A percentile compares a stretch with the other conserved stretches of the same genome.
These are phyloP conservation scores for Eurosta solidaginis DNA, from an alignment of 1,140 invertebrate species.

Conservation along the genomic window DNA sequence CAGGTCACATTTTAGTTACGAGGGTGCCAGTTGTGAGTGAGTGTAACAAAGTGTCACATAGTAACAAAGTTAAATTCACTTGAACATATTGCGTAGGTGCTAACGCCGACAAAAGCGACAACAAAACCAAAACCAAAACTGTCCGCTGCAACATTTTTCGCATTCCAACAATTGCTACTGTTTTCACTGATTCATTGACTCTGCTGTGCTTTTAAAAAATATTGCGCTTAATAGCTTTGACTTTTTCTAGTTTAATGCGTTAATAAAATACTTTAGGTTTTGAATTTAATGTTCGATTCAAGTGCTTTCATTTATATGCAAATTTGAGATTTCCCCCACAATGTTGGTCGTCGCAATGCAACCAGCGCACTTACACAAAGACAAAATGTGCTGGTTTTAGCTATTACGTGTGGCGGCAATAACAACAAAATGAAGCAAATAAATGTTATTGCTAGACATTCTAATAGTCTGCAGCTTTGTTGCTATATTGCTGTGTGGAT, in stretches of 20 bases:
- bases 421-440: neutral
- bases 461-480: neutral
- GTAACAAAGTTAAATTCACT: neutral
- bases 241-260: slow-evolving; percentile 3
- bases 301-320: slow-evolving; percentile 17
- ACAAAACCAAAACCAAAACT: neutral
- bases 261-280: slow-evolving; percentile 19
- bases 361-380: neutral
- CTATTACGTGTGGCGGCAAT: neutral
- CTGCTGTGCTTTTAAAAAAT: neutral
- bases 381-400: slow-evolving; percentile 18
- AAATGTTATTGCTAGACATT: neutral
- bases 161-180: neutral
- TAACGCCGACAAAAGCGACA: neutral
- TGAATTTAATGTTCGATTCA: neutral
- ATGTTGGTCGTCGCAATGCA: too few species aligned
- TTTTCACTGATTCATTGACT: neutral
- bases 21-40: neutral
- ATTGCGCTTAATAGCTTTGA: neutral
- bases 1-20: neutral
- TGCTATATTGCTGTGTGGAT: neutral
- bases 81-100: neutral
- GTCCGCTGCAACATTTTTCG: neutral
- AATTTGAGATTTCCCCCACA: neutral
- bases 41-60: neutral